A percentile compares a stretch with the other conserved stretches of the same genome.
Conservation (phyloP, 2,113 vertebrate species). For the Dermatemys mawii region DNA sequence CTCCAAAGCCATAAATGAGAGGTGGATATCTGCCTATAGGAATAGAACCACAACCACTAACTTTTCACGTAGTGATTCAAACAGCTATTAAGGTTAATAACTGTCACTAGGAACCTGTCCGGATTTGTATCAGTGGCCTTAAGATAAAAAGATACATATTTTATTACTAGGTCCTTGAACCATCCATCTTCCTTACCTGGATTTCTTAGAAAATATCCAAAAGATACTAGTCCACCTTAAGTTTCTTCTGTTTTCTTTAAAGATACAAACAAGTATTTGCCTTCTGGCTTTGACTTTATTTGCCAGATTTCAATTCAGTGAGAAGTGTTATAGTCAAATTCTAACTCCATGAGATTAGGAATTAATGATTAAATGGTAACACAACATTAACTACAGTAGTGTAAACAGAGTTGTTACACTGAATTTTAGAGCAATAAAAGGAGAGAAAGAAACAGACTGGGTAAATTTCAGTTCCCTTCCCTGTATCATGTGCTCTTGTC, state of each 20-base stretch:
- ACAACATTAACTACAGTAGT: constrained; percentile 23
- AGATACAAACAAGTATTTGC: background rate
- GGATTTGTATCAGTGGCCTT: background rate
- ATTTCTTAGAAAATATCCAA: background rate
- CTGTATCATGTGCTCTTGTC: constrained; percentile 7
- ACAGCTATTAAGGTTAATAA: background rate
- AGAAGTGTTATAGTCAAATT: constrained; percentile 27
- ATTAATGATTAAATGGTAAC: constrained; percentile 19
- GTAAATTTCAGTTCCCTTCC: constrained; percentile 62
- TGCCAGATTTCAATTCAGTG: constrained; percentile 9
- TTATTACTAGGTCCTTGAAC: background rate
- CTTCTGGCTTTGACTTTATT: constrained; percentile 27
- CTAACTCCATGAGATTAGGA: background rate
- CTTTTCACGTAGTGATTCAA: background rate
- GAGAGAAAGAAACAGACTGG: constrained; percentile 51
- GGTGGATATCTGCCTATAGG: background rate
- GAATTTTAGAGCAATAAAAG: constrained; percentile 29
- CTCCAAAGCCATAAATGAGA: accelerated
- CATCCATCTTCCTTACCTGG: constrained; percentile 15
- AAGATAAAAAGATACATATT: background rate
- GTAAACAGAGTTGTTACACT: constrained; percentile 7
- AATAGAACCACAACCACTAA: background rate
- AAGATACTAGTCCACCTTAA: background rate
- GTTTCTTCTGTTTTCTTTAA: background rate
- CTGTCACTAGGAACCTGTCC: background rate